Percentiles rank a stretch among this genome's conserved stretches.
Conservation (phyloP, 2,888 invertebrate genomes). For the Panorpa germanica region DNA sequence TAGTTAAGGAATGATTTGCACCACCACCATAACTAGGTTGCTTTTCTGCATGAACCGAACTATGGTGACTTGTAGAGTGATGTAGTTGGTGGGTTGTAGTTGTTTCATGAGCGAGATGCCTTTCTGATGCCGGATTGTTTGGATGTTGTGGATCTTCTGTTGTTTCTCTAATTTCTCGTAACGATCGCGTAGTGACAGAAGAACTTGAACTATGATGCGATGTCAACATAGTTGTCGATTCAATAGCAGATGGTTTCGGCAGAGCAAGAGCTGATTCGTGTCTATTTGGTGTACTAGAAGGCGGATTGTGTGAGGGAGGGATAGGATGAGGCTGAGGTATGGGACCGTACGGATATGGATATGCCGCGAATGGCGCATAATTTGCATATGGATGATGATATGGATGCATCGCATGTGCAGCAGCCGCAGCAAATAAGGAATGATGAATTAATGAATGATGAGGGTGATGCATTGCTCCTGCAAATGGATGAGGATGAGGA, state of each 20-base stretch:
- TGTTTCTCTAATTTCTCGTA: conserved; percentile 38
- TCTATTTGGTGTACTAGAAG: conserved; percentile 27
- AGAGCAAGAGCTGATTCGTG: conserved; percentile 24
- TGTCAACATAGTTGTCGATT: conserved; percentile 47
- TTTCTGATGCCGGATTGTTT: conserved; percentile 28
- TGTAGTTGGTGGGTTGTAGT: conserved; percentile 46
- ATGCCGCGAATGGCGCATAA: conserved; percentile 22
- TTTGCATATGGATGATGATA: conserved; percentile 39
- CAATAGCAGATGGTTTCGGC: conserved; percentile 31
- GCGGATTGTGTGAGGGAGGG: conserved; percentile 38
- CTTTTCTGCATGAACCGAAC: conserved; percentile 43
- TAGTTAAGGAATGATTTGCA: conserved; percentile 38
- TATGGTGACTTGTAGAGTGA: conserved; percentile 43
- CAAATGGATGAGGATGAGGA: conserved; percentile 45
- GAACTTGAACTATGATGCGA: conserved; percentile 50
- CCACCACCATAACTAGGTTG: conserved; percentile 32
- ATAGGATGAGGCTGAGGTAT: conserved; percentile 57
- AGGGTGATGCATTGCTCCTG: conserved; percentile 50
- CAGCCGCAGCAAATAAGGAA: conserved; percentile 39
- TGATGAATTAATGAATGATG: conserved; percentile 53
- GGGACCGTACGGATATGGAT: conserved; percentile 31
- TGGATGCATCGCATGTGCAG: conserved; percentile 46
- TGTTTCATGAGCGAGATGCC: conserved; percentile 43
- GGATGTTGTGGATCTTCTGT: conserved; percentile 28
- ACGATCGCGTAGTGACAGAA: conserved; percentile 45